Conservation (phyloP, 2,888 invertebrate species). For the Lepetodrilus schrolli region DNA sequence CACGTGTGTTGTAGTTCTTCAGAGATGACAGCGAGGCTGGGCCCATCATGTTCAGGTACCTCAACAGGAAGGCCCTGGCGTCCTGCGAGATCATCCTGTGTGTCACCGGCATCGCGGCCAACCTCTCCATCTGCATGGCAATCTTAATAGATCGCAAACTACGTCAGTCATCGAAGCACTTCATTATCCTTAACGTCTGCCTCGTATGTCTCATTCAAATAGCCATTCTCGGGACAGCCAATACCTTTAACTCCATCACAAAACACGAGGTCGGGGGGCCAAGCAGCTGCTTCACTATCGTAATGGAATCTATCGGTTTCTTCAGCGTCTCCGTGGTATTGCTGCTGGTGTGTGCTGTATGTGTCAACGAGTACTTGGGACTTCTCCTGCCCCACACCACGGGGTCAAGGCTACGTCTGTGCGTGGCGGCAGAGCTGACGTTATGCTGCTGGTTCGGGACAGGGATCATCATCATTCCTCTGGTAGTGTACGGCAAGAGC, state of each 20-base stretch:
- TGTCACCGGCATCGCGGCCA: not conserved
- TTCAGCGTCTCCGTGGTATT: constrained; percentile 8
- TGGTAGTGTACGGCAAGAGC: constrained; percentile 2
- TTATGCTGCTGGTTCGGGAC: constrained; percentile 13
- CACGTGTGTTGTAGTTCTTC: not conserved
- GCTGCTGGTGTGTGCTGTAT: not conserved
- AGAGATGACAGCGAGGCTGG: not conserved
- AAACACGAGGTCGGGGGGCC: not conserved
- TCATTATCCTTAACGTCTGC: constrained; percentile 1
- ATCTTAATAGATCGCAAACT: not conserved
- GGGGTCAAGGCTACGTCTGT: not conserved
- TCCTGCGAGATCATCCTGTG: not conserved
- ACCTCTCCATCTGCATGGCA: not conserved
- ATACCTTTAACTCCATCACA: not conserved
- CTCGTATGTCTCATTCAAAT: not conserved
- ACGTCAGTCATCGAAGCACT: constrained; percentile 1
- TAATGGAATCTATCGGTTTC: not conserved
- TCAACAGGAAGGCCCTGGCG: not conserved
- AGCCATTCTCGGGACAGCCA: not conserved
- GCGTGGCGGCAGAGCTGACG: not conserved
- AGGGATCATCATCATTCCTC: constrained; percentile 3
- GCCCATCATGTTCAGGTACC: not conserved
- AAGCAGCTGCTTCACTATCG: not conserved
- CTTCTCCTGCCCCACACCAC: constrained; percentile 7
- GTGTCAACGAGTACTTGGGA: constrained; percentile 1